A percentile compares a stretch with the other conserved stretches of the same genome.
Evolutionary conservation across 2,888 invertebrate species (phyloP).

Genomic region (Sarcophaga variegata): DNA sequence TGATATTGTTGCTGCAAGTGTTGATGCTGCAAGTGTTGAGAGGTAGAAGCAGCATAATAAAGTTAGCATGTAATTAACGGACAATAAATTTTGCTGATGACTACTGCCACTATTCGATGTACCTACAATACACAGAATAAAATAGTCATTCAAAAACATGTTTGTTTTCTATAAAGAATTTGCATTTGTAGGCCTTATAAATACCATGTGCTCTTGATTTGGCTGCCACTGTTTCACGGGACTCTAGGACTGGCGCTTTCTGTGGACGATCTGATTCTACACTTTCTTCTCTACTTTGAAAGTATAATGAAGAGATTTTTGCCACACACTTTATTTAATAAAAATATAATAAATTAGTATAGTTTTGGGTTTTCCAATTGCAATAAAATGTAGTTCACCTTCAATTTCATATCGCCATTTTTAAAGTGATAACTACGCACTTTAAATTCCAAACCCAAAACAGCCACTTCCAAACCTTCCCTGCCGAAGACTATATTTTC

Average conservation of each 20-base stretch:
- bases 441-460: slow-evolving; percentile 90
- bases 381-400: slow-evolving; percentile 81
- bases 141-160: neutral
- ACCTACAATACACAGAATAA: slow-evolving; percentile 36
- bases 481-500: slow-evolving; percentile 83
- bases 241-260: slow-evolving; percentile 89
- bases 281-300: slow-evolving; percentile 93
- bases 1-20: slow-evolving; percentile 10
- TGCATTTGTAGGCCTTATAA: neutral
- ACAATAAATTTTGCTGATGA: slow-evolving; percentile 58
- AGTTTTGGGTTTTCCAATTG: neutral
- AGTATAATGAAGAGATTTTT: slow-evolving; percentile 92
- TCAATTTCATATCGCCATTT: slow-evolving; percentile 92
- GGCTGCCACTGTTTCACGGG: slow-evolving; percentile 86
- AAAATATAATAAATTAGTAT: neutral
- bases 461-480: slow-evolving; percentile 88
- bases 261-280: slow-evolving; percentile 89
- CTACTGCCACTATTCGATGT: slow-evolving; percentile 59
- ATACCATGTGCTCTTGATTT: slow-evolving; percentile 87
- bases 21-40: slow-evolving; percentile 45
- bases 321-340: slow-evolving; percentile 86
- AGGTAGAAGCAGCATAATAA: slow-evolving; percentile 57
- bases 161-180: neutral
- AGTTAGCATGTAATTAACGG: slow-evolving; percentile 58
- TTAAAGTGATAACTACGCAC: slow-evolving; percentile 91